Evolutionary conservation across 1,140 invertebrate species (phyloP), one percentile per base, ranked within the genome.

Genomic region (Armadillidium nasatum): DNA sequence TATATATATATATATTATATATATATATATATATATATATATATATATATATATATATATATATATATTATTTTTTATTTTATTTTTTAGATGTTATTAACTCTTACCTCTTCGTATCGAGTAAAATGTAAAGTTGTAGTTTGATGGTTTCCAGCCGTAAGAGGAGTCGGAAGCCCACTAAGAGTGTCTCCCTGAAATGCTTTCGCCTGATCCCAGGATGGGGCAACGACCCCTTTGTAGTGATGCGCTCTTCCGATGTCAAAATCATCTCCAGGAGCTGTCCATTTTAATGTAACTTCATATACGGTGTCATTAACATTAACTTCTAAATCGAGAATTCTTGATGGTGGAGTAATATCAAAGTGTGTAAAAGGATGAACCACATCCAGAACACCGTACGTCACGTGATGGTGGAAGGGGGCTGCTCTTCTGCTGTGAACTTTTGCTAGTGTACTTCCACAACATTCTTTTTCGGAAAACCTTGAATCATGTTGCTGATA

Each of bases 291-390:
- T 4, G 72, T 79, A 1, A 85, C 81, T 70, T 79, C 82, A 23
- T 79, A 78, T 19, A 80, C 78, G 0, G 77, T 75, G 45, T 79
- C 77, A 75, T 80, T 80, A 60, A 80, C 78, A 13, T 75, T 74
- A 10, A 81, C 76, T 0, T 73, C 66, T 15, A 86, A 80, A 71
- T 85, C 85, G 0, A 81, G 82, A n/a, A 85, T 82, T 76, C 83
- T 75, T 21, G 77, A 80, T 0, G 85, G 85, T 11, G 85, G 83
- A 44, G 83, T 79, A 44, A 78, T 79, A 69, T 84, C 82, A 69
- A 50, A 50, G 0, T 68, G 13, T 43, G 76, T 43, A 0, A 76
- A 44, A 13, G 81, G 74, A 7, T 76, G 71, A 6, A 72, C 50
- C 33, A 80, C 71, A 23, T 80, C 79, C 33, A 80, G 71, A 2